Conservation (phyloP, 2,797 vertebrate genomes). For the Delichon dasypus region DNA sequence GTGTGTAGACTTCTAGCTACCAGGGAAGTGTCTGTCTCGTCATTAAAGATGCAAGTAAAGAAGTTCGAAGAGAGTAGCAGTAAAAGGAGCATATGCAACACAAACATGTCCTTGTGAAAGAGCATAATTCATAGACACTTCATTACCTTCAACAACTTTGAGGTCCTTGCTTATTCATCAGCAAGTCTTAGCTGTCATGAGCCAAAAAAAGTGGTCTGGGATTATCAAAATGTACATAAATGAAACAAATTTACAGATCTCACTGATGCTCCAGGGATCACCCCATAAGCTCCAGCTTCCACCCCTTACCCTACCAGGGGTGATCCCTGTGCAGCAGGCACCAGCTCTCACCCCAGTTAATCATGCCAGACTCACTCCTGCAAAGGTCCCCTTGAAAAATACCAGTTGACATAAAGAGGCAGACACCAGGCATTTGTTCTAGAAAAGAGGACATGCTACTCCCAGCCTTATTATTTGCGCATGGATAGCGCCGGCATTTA, state of each 20-base stretch:
- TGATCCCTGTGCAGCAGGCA: not conserved
- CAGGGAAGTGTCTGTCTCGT: not conserved
- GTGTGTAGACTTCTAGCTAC: not conserved
- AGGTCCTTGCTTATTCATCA: slow-evolving; percentile 44
- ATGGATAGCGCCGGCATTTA: not conserved
- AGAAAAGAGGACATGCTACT: not conserved
- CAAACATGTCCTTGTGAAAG: slow-evolving; percentile 34
- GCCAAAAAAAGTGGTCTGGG: not conserved
- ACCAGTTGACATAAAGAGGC: not conserved
- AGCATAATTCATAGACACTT: slow-evolving; percentile 46
- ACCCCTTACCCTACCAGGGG: not conserved
- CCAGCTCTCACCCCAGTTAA: not conserved
- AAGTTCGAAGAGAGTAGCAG: slow-evolving; percentile 27
- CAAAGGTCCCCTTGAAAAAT: not conserved
- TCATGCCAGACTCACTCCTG: not conserved
- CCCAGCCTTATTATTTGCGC: not conserved
- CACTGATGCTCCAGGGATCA: not conserved
- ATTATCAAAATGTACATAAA: not conserved
- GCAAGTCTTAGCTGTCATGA: not conserved
- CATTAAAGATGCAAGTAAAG: slow-evolving; percentile 38
- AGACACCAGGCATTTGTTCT: not conserved
- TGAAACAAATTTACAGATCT: not conserved
- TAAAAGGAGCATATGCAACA: slow-evolving; percentile 28
- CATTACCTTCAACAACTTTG: slow-evolving; percentile 43
- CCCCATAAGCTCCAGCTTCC: not conserved